These are phyloP conservation scores for Scaptomyza reducta DNA, from an alignment of 2,888 invertebrate species.

Conservation along the genomic window DNA sequence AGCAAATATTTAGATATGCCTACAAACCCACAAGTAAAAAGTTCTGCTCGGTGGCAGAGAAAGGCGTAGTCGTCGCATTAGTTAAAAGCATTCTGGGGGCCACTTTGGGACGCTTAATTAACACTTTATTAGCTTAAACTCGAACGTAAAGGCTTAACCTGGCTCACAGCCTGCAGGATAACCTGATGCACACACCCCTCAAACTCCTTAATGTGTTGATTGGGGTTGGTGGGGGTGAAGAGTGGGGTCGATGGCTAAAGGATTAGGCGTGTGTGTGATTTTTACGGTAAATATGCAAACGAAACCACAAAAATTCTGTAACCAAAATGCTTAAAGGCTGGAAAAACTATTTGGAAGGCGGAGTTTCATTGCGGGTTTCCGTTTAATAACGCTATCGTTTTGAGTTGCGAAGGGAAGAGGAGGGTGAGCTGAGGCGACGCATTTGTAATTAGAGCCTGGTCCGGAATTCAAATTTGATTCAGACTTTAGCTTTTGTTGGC, in stretches of 20 bases:
- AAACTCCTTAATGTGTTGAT: too few species aligned
- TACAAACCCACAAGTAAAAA: slow-evolving; percentile 44
- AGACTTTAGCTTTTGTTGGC: slow-evolving; percentile 17
- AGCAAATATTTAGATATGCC: slow-evolving; percentile 74
- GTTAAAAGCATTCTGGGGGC: slow-evolving; percentile 61
- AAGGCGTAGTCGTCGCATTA: slow-evolving; percentile 43
- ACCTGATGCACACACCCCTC: slow-evolving; percentile 29
- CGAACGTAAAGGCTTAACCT: slow-evolving; percentile 55
- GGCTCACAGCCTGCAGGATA: slow-evolving; percentile 47
- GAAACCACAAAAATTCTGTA: slow-evolving; percentile 64
- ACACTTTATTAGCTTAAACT: slow-evolving; percentile 72
- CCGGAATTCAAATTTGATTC: slow-evolving; percentile 44
- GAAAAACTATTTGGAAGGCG: slow-evolving; percentile 62
- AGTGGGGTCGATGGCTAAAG: not conserved
- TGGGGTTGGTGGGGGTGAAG: too few species aligned
- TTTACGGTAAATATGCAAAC: slow-evolving; percentile 66
- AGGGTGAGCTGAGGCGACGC: not conserved
- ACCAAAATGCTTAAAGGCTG: slow-evolving; percentile 72
- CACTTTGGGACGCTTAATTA: slow-evolving; percentile 71
- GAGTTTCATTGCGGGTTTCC: slow-evolving; percentile 25
- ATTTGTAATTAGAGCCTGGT: slow-evolving; percentile 45
- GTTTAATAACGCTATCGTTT: slow-evolving; percentile 13
- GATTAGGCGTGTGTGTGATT: slow-evolving; percentile 39
- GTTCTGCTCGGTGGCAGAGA: slow-evolving; percentile 4
- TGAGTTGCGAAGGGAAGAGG: not conserved